phyloP scores from a whole-genome alignment of 2,888 invertebrate species.

The Perdita meconis region DNA sequence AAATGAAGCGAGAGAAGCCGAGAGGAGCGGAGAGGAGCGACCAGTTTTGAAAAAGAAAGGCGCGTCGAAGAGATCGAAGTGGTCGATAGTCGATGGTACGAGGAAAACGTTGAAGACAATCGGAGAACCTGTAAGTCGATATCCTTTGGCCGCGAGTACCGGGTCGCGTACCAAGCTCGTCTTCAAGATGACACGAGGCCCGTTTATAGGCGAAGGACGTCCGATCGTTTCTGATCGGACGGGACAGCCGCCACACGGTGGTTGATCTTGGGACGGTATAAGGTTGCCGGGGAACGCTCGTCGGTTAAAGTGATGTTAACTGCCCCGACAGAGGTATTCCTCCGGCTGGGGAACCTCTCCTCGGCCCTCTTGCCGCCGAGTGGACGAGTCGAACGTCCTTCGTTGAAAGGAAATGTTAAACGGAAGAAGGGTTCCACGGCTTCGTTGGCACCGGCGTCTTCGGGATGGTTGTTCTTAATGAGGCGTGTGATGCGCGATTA shows the following conservation, averaged over 20 bases:
- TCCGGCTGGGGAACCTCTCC: conserved; percentile 27
- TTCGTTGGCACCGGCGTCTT: neutral
- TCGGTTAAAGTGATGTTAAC: conserved; percentile 79
- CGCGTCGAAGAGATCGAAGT: conserved; percentile 39
- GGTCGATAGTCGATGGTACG: conserved; percentile 40
- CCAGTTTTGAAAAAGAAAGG: conserved; percentile 18
- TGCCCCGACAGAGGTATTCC: conserved; percentile 73
- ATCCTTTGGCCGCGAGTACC: conserved; percentile 61
- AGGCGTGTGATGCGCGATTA: too few relatives aligned
- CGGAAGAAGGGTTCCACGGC: conserved; percentile 3
- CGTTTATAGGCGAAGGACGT: conserved; percentile 44
- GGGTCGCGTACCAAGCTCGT: conserved; percentile 39
- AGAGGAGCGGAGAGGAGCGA: conserved; percentile 6
- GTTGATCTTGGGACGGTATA: conserved; percentile 75
- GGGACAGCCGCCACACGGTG: conserved; percentile 79
- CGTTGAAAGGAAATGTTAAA: neutral
- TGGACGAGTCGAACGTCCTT: neutral
- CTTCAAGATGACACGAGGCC: conserved; percentile 53
- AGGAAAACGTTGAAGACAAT: conserved; percentile 68
- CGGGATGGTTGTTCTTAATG: too few relatives aligned
- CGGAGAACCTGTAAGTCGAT: conserved; percentile 69
- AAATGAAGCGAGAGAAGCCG: neutral
- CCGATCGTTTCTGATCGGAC: conserved; percentile 70
- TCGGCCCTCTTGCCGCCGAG: conserved; percentile 16
- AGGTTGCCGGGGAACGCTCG: conserved; percentile 75